phyloP scores from a whole-genome alignment of 2,888 invertebrate species.

The Arenicola marina region DNA sequence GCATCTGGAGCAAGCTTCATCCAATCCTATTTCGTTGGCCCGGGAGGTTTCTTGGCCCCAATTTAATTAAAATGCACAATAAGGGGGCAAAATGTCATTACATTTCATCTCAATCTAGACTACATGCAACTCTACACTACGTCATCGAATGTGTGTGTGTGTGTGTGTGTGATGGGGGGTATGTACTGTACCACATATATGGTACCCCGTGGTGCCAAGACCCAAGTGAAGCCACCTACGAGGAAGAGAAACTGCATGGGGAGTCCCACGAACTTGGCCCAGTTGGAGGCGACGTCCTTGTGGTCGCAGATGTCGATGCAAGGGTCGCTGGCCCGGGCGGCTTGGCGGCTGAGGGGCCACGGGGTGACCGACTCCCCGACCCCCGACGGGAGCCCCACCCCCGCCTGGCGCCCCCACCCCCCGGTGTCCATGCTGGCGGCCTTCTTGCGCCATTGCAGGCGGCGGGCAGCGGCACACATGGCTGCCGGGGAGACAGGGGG shows the following conservation, averaged over 20 bases:
- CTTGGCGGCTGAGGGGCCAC: background rate
- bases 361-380: background rate
- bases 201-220: too few relatives aligned
- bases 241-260: constrained; percentile 22
- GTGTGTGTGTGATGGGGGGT: too few relatives aligned
- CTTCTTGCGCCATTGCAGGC: too few relatives aligned
- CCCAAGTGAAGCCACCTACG: constrained; percentile 13
- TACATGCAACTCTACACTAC: too few relatives aligned
- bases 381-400: background rate
- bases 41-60: too few relatives aligned
- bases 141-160: too few relatives aligned
- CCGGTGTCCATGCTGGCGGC: background rate
- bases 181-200: too few relatives aligned
- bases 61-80: background rate
- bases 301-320: background rate
- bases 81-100: background rate
- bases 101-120: too few relatives aligned
- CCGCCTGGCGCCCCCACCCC: background rate
- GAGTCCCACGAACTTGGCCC: constrained; percentile 17
- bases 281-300: constrained; percentile 9
- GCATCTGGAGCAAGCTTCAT: too few relatives aligned
- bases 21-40: too few relatives aligned
- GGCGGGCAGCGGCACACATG: too few relatives aligned
- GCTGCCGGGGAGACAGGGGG: too few relatives aligned
- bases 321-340: background rate